Base-by-base conservation (phyloP, 2,797 vertebrate species). In the Crocodylus rhombifer region DNA sequence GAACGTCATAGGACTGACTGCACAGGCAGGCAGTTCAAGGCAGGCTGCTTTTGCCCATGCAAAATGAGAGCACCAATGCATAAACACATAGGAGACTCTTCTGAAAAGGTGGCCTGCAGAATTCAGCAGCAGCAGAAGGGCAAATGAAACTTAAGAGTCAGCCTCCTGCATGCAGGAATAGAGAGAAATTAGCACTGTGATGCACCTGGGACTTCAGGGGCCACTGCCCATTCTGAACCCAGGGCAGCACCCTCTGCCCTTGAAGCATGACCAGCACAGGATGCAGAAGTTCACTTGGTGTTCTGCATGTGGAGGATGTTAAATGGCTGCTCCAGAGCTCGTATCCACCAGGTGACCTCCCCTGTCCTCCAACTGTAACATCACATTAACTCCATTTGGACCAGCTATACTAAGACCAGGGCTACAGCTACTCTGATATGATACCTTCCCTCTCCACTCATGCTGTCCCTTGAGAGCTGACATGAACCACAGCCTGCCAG, bases 121-220 rank as follows among this genome's bases (percentile, higher is more conserved):
- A 62, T 86, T 88, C 82, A 82, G 80, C 78, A 94, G 85, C 65
- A 82, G 5, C 61, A 61, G 33, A 88, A 95, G 88, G 12, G 80
- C 17, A 88, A 90, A 85, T 86, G 67, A 87, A 92, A 82, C 33
- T n/a, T 30, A 65, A 65, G 91, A 90, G 25, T 67, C 61, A 25
- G 77, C n/a, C 77, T 90, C 90, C 80, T 73, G 51, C 73, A 62
- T 42, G 42, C 0, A 30, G 64, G 62, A 56, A 91, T 6, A 0
- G 69, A 56, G 36, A 64, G 80, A 96, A 65, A 89, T 36, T 73
- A 74, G 51, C 14, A 86, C 71, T 80, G 88, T 80, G 23, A 26
- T 51, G 15, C 42, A 51, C 10, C 42, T 51, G 42, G 10, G 42
- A 51, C 42, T 51, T 51, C 42, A 51, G 42, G 42, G 42, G 42